Conservation (phyloP, 2,113 vertebrate genomes). For the Piliocolobus tephrosceles region DNA sequence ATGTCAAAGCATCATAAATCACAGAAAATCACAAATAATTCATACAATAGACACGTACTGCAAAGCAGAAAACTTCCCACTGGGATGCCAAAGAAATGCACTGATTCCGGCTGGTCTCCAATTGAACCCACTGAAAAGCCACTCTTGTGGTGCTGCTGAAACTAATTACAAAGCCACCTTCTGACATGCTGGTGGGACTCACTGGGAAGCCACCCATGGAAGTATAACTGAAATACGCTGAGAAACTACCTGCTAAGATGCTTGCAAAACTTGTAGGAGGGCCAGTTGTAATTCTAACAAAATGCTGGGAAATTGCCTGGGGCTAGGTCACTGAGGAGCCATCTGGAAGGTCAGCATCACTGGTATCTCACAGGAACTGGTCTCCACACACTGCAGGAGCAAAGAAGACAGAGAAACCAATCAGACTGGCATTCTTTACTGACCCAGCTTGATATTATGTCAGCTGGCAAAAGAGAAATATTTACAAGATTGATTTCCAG, state of each 20-base stretch:
- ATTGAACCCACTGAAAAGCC: neutral
- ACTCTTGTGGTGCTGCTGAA: neutral
- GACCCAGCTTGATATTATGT: neutral
- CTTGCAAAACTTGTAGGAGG: neutral
- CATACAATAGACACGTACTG: neutral
- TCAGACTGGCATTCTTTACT: accelerated
- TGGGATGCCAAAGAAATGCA: neutral
- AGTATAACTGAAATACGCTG: neutral
- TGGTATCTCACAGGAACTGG: neutral
- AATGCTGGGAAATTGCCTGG: neutral
- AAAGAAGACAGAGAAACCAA: neutral
- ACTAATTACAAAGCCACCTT: neutral
- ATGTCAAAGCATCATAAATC: neutral
- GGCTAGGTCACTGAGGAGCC: neutral
- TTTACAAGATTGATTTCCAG: neutral
- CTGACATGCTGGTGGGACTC: neutral
- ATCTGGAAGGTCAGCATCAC: neutral
- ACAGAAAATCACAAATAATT: neutral
- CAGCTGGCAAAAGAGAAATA: neutral
- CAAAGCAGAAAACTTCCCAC: neutral
- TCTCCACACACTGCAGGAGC: neutral
- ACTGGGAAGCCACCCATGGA: neutral
- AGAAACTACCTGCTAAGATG: neutral
- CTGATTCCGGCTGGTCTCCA: neutral
- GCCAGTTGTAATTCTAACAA: neutral